A percentile compares a stretch with the other conserved stretches of the same genome.
phyloP scores from a whole-genome alignment of 2,888 invertebrate species.

The Agrilus biguttatus region DNA sequence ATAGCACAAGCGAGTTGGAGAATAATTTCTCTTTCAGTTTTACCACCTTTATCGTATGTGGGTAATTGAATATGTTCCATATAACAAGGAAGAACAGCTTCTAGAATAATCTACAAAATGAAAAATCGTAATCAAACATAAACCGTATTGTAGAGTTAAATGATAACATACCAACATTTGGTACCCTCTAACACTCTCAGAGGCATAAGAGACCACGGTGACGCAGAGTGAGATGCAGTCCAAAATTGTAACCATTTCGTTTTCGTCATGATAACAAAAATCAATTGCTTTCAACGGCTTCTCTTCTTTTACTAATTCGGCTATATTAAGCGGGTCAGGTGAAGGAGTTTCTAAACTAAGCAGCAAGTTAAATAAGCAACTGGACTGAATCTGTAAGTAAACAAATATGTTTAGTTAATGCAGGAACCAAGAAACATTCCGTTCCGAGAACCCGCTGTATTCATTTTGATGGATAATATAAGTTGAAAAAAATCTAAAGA shows the following conservation, averaged over 20 bases:
- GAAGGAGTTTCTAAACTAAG: constrained; percentile 88
- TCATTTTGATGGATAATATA: too few species aligned
- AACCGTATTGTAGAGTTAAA: constrained; percentile 1
- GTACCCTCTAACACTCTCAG: constrained; percentile 84
- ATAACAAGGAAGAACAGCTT: constrained; percentile 92
- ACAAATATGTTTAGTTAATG: not conserved
- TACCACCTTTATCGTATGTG: constrained; percentile 78
- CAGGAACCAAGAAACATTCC: too few species aligned
- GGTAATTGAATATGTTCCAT: constrained; percentile 85
- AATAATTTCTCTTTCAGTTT: constrained; percentile 86
- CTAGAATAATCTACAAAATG: constrained; percentile 67
- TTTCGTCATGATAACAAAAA: constrained; percentile 97
- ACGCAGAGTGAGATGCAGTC: constrained; percentile 98
- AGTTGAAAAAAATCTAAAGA: too few species aligned
- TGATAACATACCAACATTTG: constrained; percentile 68
- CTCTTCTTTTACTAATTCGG: constrained; percentile 79
- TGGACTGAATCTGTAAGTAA: constrained; percentile 60
- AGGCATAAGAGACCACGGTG: constrained; percentile 96
- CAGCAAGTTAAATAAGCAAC: constrained; percentile 80
- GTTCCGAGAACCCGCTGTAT: too few species aligned
- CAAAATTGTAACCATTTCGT: constrained; percentile 90
- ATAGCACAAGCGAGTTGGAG: constrained; percentile 87
- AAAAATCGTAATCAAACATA: not conserved
- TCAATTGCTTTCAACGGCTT: constrained; percentile 89
- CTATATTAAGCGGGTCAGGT: constrained; percentile 86